Conservation (phyloP, 2,113 vertebrate species). For the Phrynosoma platyrhinos region DNA sequence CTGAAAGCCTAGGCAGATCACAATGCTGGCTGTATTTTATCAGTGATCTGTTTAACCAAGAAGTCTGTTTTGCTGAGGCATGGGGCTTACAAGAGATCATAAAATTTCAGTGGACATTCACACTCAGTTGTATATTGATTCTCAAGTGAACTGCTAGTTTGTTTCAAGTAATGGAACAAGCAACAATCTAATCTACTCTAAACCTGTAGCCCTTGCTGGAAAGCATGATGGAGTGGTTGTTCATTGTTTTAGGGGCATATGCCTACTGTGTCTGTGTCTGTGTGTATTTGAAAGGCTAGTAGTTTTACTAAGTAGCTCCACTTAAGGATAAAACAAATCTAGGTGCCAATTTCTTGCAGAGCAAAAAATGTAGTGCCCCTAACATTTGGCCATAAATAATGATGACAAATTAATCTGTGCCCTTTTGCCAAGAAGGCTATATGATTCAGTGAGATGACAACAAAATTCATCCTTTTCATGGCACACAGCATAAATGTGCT, state of each 20-base stretch:
- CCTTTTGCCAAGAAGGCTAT: conserved; percentile 58
- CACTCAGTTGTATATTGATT: conserved; percentile 21
- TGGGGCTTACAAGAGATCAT: conserved; percentile 35
- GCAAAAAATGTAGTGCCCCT: conserved; percentile 12
- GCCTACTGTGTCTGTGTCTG: no score
- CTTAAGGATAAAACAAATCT: conserved; percentile 7
- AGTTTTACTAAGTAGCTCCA: conserved; percentile 1
- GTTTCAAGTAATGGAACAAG: not conserved
- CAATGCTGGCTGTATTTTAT: conserved; percentile 22
- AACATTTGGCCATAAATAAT: conserved; percentile 42
- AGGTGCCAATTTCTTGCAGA: not conserved
- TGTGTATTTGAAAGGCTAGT: not conserved
- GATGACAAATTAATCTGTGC: conserved; percentile 58
- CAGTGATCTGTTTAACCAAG: conserved; percentile 14
- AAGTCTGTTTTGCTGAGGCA: conserved; percentile 11
- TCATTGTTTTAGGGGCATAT: not conserved
- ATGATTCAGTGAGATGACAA: conserved; percentile 55
- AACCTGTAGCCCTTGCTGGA: conserved; percentile 49
- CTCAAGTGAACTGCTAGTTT: conserved; percentile 4
- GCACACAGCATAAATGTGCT: conserved; percentile 38
- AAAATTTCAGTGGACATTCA: not conserved
- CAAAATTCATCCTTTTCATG: conserved; percentile 60
- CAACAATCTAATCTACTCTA: conserved; percentile 64
- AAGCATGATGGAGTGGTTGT: conserved; percentile 36
- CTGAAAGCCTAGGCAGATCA: not conserved